Conservation (phyloP, 2,113 vertebrate genomes). For the Copsychus sechellarum region DNA sequence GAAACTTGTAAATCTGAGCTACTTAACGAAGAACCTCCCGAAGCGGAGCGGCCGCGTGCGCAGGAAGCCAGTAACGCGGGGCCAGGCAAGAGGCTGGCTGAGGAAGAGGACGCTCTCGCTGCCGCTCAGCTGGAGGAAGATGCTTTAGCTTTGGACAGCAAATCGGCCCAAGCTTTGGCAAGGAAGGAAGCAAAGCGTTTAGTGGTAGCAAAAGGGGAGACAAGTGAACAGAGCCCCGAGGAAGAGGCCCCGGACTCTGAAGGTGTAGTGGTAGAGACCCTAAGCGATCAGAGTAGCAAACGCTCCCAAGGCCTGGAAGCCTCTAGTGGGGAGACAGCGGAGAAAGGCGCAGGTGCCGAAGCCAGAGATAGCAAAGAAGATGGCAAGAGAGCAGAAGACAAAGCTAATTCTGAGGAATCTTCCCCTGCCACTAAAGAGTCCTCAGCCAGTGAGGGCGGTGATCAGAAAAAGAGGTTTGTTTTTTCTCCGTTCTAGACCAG, state of each 20-base stretch:
- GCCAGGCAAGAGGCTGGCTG: slow-evolving; percentile 81
- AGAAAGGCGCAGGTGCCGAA: slow-evolving; percentile 80
- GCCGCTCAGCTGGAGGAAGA: slow-evolving; percentile 78
- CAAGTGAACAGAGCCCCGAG: slow-evolving; percentile 76
- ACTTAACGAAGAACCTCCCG: slow-evolving; percentile 88
- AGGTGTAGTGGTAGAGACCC: slow-evolving; percentile 77
- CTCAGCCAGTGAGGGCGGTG: slow-evolving; percentile 96
- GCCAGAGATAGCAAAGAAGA: slow-evolving; percentile 82
- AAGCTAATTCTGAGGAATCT: slow-evolving; percentile 76
- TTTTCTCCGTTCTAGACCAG: slow-evolving; percentile 98
- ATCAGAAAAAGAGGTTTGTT: slow-evolving; percentile 99
- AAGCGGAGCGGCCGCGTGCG: slow-evolving; percentile 82
- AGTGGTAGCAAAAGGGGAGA: slow-evolving; percentile 83
- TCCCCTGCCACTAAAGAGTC: slow-evolving; percentile 92
- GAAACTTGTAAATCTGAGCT: slow-evolving; percentile 98
- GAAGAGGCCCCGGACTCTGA: slow-evolving; percentile 84
- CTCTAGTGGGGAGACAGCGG: slow-evolving; percentile 77
- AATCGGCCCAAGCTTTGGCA: slow-evolving; percentile 75
- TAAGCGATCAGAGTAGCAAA: slow-evolving; percentile 85
- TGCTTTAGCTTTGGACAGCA: slow-evolving; percentile 83
- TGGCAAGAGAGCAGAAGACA: slow-evolving; percentile 87
- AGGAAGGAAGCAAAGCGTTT: slow-evolving; percentile 80
- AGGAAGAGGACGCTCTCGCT: slow-evolving; percentile 88
- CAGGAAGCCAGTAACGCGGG: slow-evolving; percentile 85
- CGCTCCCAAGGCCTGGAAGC: slow-evolving; percentile 78